Conservation (phyloP, 2,113 vertebrate species). For the Grallaria varia region DNA sequence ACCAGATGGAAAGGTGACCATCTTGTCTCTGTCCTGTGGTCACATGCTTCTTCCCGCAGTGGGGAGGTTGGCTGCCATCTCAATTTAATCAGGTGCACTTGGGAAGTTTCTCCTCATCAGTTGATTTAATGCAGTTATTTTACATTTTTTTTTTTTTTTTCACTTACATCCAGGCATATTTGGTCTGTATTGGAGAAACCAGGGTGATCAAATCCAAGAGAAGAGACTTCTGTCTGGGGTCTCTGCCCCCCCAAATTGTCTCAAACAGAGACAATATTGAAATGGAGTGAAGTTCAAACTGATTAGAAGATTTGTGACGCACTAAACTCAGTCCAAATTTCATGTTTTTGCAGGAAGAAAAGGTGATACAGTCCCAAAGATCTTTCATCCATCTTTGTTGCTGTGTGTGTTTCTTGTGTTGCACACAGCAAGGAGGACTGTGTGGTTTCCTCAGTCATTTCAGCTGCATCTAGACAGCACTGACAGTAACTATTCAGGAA, state of each 20-base stretch:
- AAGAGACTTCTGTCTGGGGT: not conserved
- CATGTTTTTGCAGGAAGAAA: not conserved
- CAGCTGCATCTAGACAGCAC: not conserved
- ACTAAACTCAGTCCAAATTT: not conserved
- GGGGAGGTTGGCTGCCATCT: not conserved
- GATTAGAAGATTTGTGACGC: not conserved
- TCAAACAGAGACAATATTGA: not conserved
- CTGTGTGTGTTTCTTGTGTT: accelerated
- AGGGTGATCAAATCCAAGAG: not conserved
- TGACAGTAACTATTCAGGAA: not conserved
- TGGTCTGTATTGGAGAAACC: not conserved
- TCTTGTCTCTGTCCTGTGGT: not conserved
- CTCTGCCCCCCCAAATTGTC: not conserved
- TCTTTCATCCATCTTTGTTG: accelerated
- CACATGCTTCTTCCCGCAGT: not conserved
- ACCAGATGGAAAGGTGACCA: not conserved
- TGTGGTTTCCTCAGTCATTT: not conserved
- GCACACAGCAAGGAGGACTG: not conserved
- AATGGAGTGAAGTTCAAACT: not conserved
- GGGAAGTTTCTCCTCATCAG: not conserved
- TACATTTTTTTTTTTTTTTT: too few relatives aligned
- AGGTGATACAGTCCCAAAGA: accelerated
- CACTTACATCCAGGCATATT: not conserved
- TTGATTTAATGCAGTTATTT: too few relatives aligned
- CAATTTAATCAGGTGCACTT: not conserved